Evolutionary conservation across 2,113 vertebrate species (phyloP), one percentile per base, ranked within the genome.

Genomic region (Orycteropus afer): DNA sequence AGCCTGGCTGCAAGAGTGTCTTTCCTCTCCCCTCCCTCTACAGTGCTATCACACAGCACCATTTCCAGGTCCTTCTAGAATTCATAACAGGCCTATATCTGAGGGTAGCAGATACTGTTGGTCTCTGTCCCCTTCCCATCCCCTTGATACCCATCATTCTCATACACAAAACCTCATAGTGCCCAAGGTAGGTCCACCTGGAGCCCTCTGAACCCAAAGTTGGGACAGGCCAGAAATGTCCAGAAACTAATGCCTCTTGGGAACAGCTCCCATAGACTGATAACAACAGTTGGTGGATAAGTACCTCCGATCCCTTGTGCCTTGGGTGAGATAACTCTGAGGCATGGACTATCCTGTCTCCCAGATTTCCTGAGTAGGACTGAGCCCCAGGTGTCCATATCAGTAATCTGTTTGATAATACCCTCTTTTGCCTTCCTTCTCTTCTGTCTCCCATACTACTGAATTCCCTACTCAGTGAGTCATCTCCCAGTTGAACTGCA

Each of bases 11-110:
- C n/a, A 13, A 7, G 65, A 53, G 13, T 22, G 29, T 40, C 42
- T n/a, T 51, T n/a, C 25, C 23, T 34, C 17, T 37, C 2, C 29
- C 34, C 13, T 20, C 7, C 9, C 15, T 45, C 71, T 49, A 27
- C 3, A 3, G 45, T 25, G 34, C 76, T 23, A 3, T 18, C 25
- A 1, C 20, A 4, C 5, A 6, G 27, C 4, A 25, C 2, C 0
- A 14, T 59, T 27, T 77, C 45, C 7, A 15, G 32, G 14, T 10
- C 8, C 13, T 29, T 25, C 14, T 0, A 69, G 47, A 69, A 55
- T 45, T 92, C 40, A 22, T 2, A 5, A 29, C 71, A 3, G 42
- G 67, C 34, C 2, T 2, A 22, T 14, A 25, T 42, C 65, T 14
- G 61, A 25, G 3, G 2, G 11, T 2, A 4, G 29, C 23, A 42